Evolutionary conservation across 30 jellyfish, hydroid and myxozoan species (phyloP).

Genomic region (Aurelia aurita): DNA sequence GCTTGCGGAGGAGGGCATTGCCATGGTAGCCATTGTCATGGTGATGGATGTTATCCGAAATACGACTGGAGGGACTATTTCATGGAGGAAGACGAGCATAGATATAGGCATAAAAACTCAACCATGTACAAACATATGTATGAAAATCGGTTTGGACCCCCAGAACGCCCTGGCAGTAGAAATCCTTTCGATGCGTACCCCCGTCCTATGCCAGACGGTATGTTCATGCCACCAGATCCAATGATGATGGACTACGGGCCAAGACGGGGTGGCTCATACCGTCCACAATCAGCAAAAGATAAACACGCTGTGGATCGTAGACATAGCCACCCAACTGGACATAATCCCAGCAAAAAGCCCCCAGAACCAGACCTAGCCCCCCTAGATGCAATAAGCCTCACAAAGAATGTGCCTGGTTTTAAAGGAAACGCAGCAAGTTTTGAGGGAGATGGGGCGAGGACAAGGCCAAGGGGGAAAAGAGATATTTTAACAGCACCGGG

Average conservation of each 20-base stretch:
- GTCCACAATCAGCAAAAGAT: slow-evolving; percentile 1
- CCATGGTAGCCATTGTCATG: slow-evolving; percentile 66
- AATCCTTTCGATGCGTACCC: slow-evolving; percentile 47
- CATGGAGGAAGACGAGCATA: slow-evolving; percentile 53
- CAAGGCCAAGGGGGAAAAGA: slow-evolving; percentile 21
- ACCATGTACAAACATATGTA: slow-evolving; percentile 13
- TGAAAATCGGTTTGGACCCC: neutral
- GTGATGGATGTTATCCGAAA: slow-evolving; percentile 47
- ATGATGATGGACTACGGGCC: slow-evolving; percentile 36
- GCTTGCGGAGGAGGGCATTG: slow-evolving; percentile 45
- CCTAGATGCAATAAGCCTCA: slow-evolving; percentile 16
- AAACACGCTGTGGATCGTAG: slow-evolving; percentile 24
- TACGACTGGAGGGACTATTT: slow-evolving; percentile 46
- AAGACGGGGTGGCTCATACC: slow-evolving; percentile 33
- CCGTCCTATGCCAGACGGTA: slow-evolving; percentile 32
- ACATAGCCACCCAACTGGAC: slow-evolving; percentile 6
- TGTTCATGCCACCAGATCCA: slow-evolving; percentile 65
- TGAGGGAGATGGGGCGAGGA: slow-evolving; percentile 8
- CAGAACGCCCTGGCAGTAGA: slow-evolving; percentile 37
- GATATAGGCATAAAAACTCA: slow-evolving; percentile 37
- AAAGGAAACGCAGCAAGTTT: slow-evolving; percentile 10
- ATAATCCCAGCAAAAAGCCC: slow-evolving; percentile 12
- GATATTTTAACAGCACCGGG: slow-evolving; percentile 76
- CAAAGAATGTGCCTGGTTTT: slow-evolving; percentile 41
- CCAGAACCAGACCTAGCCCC: slow-evolving; percentile 56